phyloP scores from a whole-genome alignment of 2,113 vertebrate species.

The Menidia beryllina region DNA sequence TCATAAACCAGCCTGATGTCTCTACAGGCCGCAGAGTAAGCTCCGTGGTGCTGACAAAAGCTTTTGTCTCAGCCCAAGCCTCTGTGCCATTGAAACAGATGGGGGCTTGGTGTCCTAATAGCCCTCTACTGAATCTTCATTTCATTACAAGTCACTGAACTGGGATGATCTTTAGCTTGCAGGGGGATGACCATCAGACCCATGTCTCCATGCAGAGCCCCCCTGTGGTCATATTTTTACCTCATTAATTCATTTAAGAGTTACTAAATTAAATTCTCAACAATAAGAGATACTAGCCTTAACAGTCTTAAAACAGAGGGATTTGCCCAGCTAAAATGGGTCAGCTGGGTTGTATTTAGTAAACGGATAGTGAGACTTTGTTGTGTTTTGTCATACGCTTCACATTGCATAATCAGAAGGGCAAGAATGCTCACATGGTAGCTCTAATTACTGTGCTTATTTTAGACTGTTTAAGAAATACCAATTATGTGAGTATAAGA shows the following conservation, averaged over 20 bases:
- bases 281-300: neutral
- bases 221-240: slow-evolving; percentile 19
- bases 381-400: neutral
- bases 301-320: neutral
- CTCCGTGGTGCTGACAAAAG: slow-evolving; percentile 66
- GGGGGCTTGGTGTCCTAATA: slow-evolving; percentile 51
- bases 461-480: neutral
- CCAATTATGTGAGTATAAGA: neutral
- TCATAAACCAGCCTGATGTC: slow-evolving; percentile 74
- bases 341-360: slow-evolving; percentile 5
- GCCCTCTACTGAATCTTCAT: slow-evolving; percentile 45
- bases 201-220: slow-evolving; percentile 14
- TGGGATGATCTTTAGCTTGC: slow-evolving; percentile 56
- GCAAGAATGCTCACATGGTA: neutral
- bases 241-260: neutral
- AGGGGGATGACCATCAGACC: slow-evolving; percentile 17
- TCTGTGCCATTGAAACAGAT: slow-evolving; percentile 49
- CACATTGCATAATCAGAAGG: neutral
- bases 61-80: slow-evolving; percentile 67
- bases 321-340: neutral
- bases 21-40: slow-evolving; percentile 53
- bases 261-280: neutral
- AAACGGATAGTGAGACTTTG: neutral
- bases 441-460: neutral
- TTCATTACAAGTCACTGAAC: slow-evolving; percentile 62